Evolutionary conservation across 2,113 vertebrate genomes (phyloP).

Genomic region (Gobiocypris rarus): DNA sequence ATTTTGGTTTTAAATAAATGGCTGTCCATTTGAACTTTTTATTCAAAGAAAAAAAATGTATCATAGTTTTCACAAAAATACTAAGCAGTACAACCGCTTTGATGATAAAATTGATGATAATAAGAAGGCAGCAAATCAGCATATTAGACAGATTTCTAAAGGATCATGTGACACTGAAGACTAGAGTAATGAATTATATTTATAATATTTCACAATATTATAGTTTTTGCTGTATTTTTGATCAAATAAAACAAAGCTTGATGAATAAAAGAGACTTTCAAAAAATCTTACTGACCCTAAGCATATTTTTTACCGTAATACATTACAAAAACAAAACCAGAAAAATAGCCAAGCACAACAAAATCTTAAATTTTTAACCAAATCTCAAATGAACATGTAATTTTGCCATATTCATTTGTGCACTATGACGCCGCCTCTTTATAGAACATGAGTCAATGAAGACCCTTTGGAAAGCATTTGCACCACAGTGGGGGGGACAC

Average conservation of each 20-base stretch:
- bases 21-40: neutral
- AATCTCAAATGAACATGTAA: neutral
- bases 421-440: slow-evolving; percentile 5
- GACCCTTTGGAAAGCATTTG: slow-evolving; percentile 1
- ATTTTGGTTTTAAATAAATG: neutral
- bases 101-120: neutral
- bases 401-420: neutral
- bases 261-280: too few species aligned
- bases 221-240: too few species aligned
- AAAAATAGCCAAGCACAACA: neutral
- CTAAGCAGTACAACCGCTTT: neutral
- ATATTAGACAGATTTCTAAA: neutral
- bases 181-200: too few species aligned
- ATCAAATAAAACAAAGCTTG: too few species aligned
- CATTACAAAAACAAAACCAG: too few species aligned
- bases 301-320: too few species aligned
- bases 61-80: neutral
- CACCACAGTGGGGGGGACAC: neutral
- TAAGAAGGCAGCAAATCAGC: neutral
- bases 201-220: too few species aligned
- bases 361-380: neutral
- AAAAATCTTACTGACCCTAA: too few species aligned
- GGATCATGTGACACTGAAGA: neutral
- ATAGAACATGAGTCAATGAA: neutral
- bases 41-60: neutral